Percentiles rank a stretch among this genome's conserved stretches.
Evolutionary conservation across 2,888 invertebrate genomes (phyloP).

Genomic region (Bombyx huttoni): DNA sequence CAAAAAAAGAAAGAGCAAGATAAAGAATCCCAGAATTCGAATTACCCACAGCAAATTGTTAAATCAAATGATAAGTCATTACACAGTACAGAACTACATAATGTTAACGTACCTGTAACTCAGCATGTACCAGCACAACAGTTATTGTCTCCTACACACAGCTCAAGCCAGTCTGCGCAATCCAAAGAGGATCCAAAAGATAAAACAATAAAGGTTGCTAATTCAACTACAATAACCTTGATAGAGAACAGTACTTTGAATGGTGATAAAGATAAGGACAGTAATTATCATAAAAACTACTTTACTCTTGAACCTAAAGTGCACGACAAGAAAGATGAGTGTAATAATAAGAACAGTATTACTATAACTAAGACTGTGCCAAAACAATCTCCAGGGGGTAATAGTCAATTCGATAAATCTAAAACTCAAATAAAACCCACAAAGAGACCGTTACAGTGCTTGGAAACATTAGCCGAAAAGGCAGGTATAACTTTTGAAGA

Average conservation of each 20-base stretch:
- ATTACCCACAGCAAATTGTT: constrained; percentile 36
- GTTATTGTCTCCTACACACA: constrained; percentile 43
- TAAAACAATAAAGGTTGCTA: constrained; percentile 54
- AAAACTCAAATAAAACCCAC: constrained; percentile 36
- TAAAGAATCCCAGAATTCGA: constrained; percentile 41
- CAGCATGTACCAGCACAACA: constrained; percentile 59
- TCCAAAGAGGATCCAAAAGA: constrained; percentile 55
- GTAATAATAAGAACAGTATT: constrained; percentile 65
- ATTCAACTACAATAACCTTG: constrained; percentile 59
- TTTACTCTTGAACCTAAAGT: constrained; percentile 53
- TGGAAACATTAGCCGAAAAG: constrained; percentile 81
- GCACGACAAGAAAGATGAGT: constrained; percentile 58
- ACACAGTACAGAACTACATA: constrained; percentile 29
- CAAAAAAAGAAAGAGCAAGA: constrained; percentile 69
- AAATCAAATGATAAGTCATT: constrained; percentile 38
- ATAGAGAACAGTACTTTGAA: constrained; percentile 49
- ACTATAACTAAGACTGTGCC: constrained; percentile 57
- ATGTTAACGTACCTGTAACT: constrained; percentile 33
- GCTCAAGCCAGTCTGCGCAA: constrained; percentile 27
- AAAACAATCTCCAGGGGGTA: constrained; percentile 40
- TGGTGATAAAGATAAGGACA: constrained; percentile 55
- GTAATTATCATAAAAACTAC: constrained; percentile 51
- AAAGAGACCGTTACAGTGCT: constrained; percentile 74
- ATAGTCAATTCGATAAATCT: constrained; percentile 35
- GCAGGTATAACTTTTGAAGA: constrained; percentile 82